Base-by-base conservation (phyloP, 2,113 vertebrate genomes). In the Gallinago media region DNA sequence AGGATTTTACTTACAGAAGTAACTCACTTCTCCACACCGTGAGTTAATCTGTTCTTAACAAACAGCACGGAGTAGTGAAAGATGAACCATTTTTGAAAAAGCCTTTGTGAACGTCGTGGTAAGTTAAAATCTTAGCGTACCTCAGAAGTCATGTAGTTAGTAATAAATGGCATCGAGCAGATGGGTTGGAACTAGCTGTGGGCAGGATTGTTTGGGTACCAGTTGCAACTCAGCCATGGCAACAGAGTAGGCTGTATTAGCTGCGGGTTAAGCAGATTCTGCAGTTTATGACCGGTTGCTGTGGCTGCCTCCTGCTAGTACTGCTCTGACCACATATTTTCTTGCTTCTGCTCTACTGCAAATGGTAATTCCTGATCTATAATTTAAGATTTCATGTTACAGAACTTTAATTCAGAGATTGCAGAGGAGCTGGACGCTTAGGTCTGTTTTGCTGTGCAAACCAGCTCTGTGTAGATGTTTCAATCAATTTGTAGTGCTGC, bases 121-220 rank as follows among this genome's bases (percentile, higher is more conserved):
- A 86, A 85, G 55, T 70, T 44, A 50, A 82, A 92, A 67, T 29
- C 52, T 67, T 19, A 59, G 27, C 32, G 11, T 26, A 20, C 54
- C n/a, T 84, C 65, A 75, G 83, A 74, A 91, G 26, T 87, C 61
- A 46, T 1, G 1, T 44, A 65, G 38, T 52, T 47, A 44, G 34
- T 59, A 75, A 40, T 50, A 77, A 59, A 23, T 11, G 23, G 63
- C 55, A 34, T 42, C 0, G 8, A 95, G 83, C 86, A 94, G 88
- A 91, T 44, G 73, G 80, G 42, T 85, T 83, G 84, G 86, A 92
- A 70, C 32, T 38, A 85, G 46, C 80, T 78, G 89, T 92, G 66
- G 93, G 94, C 96, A 95, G 94, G 84, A 75, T 26, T 94, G 83
- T 84, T 94, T 94, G 86, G 94, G 91, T 95, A 92, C 89, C 66